These are phyloP conservation scores for Zygaena filipendulae DNA, from an alignment of 2,888 invertebrate species.

Conservation along the genomic window DNA sequence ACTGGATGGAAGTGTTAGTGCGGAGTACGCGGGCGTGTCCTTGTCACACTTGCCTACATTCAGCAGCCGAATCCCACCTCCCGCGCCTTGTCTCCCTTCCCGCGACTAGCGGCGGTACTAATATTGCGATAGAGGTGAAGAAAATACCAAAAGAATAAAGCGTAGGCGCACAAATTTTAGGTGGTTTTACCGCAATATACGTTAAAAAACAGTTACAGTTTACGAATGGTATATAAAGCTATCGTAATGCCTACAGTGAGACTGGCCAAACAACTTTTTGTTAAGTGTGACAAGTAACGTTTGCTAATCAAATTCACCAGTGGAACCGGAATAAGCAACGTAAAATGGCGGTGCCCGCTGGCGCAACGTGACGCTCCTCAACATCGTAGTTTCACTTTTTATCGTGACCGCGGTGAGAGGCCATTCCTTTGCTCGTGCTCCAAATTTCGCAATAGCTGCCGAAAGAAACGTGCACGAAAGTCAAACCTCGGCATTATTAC, in stretches of 20 bases:
- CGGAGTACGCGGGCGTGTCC: constrained; percentile 66
- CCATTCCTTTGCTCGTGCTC: constrained; percentile 50
- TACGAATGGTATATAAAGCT: constrained; percentile 4
- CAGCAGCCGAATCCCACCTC: constrained; percentile 48
- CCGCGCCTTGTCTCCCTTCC: constrained; percentile 33
- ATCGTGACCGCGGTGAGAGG: constrained; percentile 50
- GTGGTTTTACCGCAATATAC: constrained; percentile 2
- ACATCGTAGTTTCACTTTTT: constrained; percentile 63
- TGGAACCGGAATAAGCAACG: constrained; percentile 55
- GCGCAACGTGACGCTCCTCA: constrained; percentile 51
- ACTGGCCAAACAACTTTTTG: no score
- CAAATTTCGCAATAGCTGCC: constrained; percentile 58
- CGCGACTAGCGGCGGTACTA: constrained; percentile 43
- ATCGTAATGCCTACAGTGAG: neutral
- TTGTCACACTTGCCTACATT: constrained; percentile 70
- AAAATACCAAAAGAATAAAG: constrained; percentile 38
- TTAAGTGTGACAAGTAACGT: no score
- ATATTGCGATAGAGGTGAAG: constrained; percentile 54
- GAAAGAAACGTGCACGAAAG: constrained; percentile 35
- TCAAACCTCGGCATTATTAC: no score
- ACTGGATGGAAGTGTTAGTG: constrained; percentile 66
- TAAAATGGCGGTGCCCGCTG: no score
- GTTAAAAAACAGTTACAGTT: constrained; percentile 11
- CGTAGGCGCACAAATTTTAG: no score
- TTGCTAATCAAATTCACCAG: no score